Evolutionary conservation across 2,113 vertebrate species (phyloP).

Genomic region (Lophura nycthemera): DNA sequence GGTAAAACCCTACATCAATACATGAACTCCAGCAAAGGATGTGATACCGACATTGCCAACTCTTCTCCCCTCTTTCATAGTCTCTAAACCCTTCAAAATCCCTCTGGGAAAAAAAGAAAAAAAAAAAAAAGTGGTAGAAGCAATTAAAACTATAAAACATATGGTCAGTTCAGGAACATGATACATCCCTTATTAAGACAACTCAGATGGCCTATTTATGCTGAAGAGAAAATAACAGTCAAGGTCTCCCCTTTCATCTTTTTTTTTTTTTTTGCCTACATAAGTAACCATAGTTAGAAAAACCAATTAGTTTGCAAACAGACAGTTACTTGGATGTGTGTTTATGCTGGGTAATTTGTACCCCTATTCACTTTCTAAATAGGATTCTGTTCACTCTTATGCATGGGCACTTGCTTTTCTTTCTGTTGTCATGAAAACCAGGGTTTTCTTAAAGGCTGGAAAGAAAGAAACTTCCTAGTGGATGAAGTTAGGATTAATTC

Average conservation of each 20-base stretch:
- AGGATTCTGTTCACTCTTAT: conserved; percentile 70
- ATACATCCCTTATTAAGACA: not conserved
- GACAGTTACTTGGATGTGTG: conserved; percentile 77
- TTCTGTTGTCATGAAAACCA: conserved; percentile 81
- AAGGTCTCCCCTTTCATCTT: not conserved
- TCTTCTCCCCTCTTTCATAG: not conserved
- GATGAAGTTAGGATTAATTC: conserved; percentile 17
- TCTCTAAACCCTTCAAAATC: not conserved
- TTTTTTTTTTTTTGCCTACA: not conserved
- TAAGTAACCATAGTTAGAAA: not conserved
- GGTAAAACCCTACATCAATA: conserved; percentile 18
- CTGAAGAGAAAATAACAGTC: not conserved
- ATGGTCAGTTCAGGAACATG: not conserved
- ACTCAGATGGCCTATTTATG: not conserved
- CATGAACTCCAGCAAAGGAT: conserved; percentile 13
- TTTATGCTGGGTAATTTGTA: conserved; percentile 82
- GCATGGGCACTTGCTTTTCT: conserved; percentile 74
- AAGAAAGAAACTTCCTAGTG: conserved; percentile 8
- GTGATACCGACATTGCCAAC: conserved; percentile 24
- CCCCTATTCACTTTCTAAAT: conserved; percentile 79
- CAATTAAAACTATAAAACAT: not conserved
- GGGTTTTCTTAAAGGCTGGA: conserved; percentile 75
- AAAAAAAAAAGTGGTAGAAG: too few species aligned
- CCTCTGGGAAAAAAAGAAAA: too few species aligned
- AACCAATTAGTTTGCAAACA: conserved; percentile 13